Percentiles rank a stretch among this genome's conserved stretches.
Conservation (phyloP, 2,888 invertebrate genomes). For the Stegana nigrithorax region DNA sequence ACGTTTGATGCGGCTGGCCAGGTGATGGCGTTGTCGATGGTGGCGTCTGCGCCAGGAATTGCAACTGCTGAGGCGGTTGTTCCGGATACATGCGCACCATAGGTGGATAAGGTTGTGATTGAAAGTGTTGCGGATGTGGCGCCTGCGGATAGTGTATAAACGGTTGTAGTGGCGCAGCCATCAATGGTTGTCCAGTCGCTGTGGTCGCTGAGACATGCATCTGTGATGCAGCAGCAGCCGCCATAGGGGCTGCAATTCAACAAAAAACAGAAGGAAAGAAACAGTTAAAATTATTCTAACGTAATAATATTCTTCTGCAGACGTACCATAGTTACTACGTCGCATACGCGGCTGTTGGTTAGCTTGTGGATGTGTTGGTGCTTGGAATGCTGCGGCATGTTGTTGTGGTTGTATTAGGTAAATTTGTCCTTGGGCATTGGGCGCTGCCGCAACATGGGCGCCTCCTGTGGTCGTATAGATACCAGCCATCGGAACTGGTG, state of each 20-base stretch:
- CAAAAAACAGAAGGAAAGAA: not conserved
- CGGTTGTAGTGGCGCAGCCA: conserved; percentile 83
- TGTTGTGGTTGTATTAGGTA: conserved; percentile 65
- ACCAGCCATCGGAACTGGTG: conserved; percentile 72
- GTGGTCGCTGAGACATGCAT: conserved; percentile 80
- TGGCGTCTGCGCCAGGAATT: conserved; percentile 72
- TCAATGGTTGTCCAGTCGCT: conserved; percentile 83
- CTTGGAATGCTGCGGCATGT: conserved; percentile 62
- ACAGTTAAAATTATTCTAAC: no score
- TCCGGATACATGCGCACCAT: conserved; percentile 79
- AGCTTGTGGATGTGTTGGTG: conserved; percentile 64
- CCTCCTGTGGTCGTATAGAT: conserved; percentile 57
- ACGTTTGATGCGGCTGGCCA: conserved; percentile 72
- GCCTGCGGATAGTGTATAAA: conserved; percentile 76
- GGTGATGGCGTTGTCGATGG: conserved; percentile 72
- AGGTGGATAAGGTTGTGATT: conserved; percentile 65
- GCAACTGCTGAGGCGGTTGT: conserved; percentile 71
- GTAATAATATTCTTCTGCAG: no score
- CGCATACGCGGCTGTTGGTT: conserved; percentile 67
- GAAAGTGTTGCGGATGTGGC: conserved; percentile 70
- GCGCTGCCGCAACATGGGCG: conserved; percentile 57
- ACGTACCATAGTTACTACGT: conserved; percentile 64
- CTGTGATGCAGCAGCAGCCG: conserved; percentile 71
- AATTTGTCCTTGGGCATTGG: conserved; percentile 67
- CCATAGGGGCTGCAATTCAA: conserved; percentile 54